Evolutionary conservation across 2,888 invertebrate species (phyloP).

Genomic region (Idaea dimidiata): DNA sequence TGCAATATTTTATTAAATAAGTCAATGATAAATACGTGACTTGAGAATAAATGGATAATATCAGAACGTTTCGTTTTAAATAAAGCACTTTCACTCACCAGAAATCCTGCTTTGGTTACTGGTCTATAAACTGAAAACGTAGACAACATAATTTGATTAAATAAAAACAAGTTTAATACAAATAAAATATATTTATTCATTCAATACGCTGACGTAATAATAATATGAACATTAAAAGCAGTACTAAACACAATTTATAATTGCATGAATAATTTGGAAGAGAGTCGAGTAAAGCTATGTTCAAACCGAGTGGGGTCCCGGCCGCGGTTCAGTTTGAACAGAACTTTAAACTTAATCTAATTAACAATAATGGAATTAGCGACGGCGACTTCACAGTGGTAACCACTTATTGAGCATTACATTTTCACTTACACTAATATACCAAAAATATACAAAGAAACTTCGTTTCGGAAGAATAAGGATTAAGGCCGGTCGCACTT

Average conservation of each 20-base stretch:
- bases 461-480: slow-evolving; percentile 24
- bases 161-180: slow-evolving; percentile 10
- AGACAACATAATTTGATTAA: slow-evolving; percentile 3
- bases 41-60: too few species aligned
- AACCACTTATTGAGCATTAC: slow-evolving; percentile 29
- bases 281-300: background rate
- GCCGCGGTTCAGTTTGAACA: background rate
- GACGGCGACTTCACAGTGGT: slow-evolving; percentile 19
- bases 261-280: slow-evolving; percentile 3
- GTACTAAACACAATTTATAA: background rate
- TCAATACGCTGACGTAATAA: slow-evolving; percentile 17
- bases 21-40: too few species aligned
- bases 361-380: slow-evolving; percentile 20
- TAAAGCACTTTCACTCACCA: background rate
- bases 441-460: slow-evolving; percentile 23
- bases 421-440: slow-evolving; percentile 9
- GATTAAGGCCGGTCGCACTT: background rate
- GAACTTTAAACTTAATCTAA: slow-evolving; percentile 9
- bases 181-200: slow-evolving; percentile 24
- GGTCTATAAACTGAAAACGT: background rate
- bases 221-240: slow-evolving; percentile 6
- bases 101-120: background rate
- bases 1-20: too few species aligned
- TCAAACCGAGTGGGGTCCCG: background rate
- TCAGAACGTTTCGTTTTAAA: too few species aligned